Evolutionary conservation across 1,140 invertebrate genomes (phyloP).

Genomic region (Carposina sasakii): DNA sequence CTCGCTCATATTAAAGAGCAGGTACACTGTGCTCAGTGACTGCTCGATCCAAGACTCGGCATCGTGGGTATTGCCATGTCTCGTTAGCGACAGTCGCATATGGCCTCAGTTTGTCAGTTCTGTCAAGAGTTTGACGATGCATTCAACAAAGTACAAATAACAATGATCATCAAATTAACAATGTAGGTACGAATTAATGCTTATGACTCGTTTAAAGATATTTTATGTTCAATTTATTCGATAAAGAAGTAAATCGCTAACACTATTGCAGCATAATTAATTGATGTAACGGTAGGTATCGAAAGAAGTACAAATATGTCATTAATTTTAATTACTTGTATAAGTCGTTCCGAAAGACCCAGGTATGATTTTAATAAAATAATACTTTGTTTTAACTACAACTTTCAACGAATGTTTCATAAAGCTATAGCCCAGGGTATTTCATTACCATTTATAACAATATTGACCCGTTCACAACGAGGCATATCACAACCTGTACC

Average conservation of each 20-base stretch:
- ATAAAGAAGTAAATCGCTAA: constrained; percentile 46
- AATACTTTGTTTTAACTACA: constrained; percentile 68
- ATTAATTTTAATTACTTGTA: constrained; percentile 60
- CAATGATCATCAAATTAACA: too few species aligned
- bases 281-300: constrained; percentile 49
- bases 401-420: constrained; percentile 70
- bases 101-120: too few species aligned
- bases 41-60: too few species aligned
- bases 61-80: too few species aligned
- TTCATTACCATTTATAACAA: constrained; percentile 71
- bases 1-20: too few species aligned
- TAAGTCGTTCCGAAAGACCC: constrained; percentile 64
- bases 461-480: constrained; percentile 71
- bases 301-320: constrained; percentile 59
- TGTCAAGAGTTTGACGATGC: too few species aligned
- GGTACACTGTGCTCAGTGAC: too few species aligned
- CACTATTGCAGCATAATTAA: constrained; percentile 43
- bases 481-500: constrained; percentile 72
- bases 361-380: constrained; percentile 68
- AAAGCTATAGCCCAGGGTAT: constrained; percentile 71
- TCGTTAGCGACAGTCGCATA: too few species aligned
- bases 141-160: too few species aligned
- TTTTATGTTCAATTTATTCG: too few species aligned
- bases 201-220: too few species aligned
- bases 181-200: too few species aligned